These are phyloP conservation scores for Chloromyia formosa DNA, from an alignment of 2,888 invertebrate species.

Conservation along the genomic window DNA sequence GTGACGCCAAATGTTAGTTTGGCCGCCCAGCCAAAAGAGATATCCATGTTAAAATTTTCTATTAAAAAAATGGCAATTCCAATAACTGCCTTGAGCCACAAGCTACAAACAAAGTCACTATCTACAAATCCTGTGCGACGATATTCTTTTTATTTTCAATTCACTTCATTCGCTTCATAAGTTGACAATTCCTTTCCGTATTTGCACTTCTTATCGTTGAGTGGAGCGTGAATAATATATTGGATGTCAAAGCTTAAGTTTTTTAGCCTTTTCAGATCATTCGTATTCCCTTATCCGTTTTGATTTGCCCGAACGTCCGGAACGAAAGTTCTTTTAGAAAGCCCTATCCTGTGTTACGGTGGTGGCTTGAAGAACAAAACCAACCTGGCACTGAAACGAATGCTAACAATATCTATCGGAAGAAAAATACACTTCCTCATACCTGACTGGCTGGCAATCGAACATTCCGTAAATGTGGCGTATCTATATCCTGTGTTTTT, in stretches of 20 bases:
- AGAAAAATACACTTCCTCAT: conserved; percentile 34
- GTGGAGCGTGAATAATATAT: conserved; percentile 29
- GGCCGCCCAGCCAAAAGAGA: too few relatives aligned
- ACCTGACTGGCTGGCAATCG: conserved; percentile 21
- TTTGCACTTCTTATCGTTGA: conserved; percentile 23
- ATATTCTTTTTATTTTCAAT: background rate
- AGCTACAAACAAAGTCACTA: too few relatives aligned
- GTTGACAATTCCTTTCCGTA: background rate
- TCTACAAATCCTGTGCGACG: too few relatives aligned
- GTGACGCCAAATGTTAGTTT: too few relatives aligned
- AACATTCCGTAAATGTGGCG: background rate
- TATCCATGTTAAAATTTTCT: too few relatives aligned
- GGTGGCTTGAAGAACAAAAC: too few relatives aligned
- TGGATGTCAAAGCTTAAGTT: conserved; percentile 23
- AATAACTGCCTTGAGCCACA: too few relatives aligned
- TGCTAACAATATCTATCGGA: conserved; percentile 16
- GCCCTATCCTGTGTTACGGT: too few relatives aligned
- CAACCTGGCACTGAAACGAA: too few relatives aligned
- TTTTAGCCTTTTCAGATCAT: background rate
- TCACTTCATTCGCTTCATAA: background rate
- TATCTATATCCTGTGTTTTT: too few relatives aligned
- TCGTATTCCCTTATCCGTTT: too few relatives aligned
- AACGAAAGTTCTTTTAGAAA: conserved; percentile 18
- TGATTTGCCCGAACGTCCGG: conserved; percentile 24
- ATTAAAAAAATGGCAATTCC: too few relatives aligned